phyloP scores from a whole-genome alignment of 2,113 vertebrate genomes.

The Neodontobutis hainanensis region DNA sequence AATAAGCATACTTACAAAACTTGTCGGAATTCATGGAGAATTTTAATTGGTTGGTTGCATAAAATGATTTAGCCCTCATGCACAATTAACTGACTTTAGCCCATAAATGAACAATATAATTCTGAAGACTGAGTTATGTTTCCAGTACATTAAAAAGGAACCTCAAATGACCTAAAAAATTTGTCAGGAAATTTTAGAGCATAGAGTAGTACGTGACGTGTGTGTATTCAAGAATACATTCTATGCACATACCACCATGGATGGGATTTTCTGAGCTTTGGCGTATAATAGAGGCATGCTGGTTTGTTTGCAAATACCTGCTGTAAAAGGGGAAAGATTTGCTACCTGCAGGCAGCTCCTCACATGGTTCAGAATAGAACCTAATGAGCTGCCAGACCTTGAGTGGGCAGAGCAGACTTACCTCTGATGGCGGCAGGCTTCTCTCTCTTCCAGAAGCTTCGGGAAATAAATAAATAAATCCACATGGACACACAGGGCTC shows the following conservation, averaged over 20 bases:
- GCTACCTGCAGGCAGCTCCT: slow-evolving; percentile 39
- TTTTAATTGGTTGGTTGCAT: too few relatives aligned
- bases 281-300: slow-evolving; percentile 9
- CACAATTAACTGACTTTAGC: too few relatives aligned
- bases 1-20: too few relatives aligned
- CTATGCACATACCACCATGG: slow-evolving; percentile 3
- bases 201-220: background rate
- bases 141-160: too few relatives aligned
- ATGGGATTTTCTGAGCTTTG: slow-evolving; percentile 12
- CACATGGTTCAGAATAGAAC: slow-evolving; percentile 44
- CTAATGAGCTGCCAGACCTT: slow-evolving; percentile 65
- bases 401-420: slow-evolving; percentile 52
- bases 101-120: too few relatives aligned
- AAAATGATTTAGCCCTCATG: too few relatives aligned
- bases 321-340: slow-evolving; percentile 18
- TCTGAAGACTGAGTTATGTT: too few relatives aligned
- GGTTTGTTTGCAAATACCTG: slow-evolving; percentile 21
- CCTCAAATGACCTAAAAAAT: slow-evolving; percentile 11
- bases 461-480: slow-evolving; percentile 32
- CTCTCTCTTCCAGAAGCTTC: slow-evolving; percentile 28
- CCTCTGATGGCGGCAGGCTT: slow-evolving; percentile 33
- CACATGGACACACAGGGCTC: background rate
- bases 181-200: background rate
- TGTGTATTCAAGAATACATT: slow-evolving; percentile 21
- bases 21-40: too few relatives aligned